Base-by-base conservation (phyloP, 2,888 invertebrate species). In the Emmelina monodactyla region DNA sequence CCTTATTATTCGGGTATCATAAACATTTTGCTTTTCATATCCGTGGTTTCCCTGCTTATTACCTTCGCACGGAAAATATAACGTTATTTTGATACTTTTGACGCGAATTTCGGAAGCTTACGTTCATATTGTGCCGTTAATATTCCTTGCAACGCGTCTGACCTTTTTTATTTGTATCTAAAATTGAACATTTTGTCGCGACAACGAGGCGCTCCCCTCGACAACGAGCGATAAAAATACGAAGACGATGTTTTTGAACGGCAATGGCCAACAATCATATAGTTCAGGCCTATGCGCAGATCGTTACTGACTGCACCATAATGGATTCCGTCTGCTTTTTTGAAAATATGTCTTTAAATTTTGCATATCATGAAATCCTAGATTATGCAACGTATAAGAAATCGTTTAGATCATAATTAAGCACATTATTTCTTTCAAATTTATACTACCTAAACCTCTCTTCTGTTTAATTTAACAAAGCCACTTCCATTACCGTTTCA, bases 161-260 rank as follows among this genome's bases (percentile, higher is more conserved):
- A 75, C 78, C 79, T 79, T 78, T 79, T 79, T 78, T 76, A 78
- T 79, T 79, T 76, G 76, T 76, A 76, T 78, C 78, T 73, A 76
- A 78, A 79, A 76, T 78, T 78, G 78, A 73, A 76, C 76, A 75
- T 76, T 79, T 78, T 76, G 79, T 78, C 64, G 75, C 65, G 67
- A 70, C 73, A 71, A 73, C 71, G 76, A 68, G 70, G 64, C 59
- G 57, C 53, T 61, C 67, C 67, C 69, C 64, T 66, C 54, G 53
- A 58, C 47, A 63, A 68, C 66, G 55, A 66, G 60, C 64, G 61
- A 76, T 73, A 73, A 76, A 75, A 73, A 70, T 68, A 66, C 59
- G 53, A 55, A 67, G 63, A 57, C 55, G 58, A 45, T 50, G 53
- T 51, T 51, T 57, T 58, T 53, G 45, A 58, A 49, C 55, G 56